These are phyloP conservation scores for Lipophrys pholis DNA, from an alignment of 2,113 vertebrate species.

Conservation along the genomic window DNA sequence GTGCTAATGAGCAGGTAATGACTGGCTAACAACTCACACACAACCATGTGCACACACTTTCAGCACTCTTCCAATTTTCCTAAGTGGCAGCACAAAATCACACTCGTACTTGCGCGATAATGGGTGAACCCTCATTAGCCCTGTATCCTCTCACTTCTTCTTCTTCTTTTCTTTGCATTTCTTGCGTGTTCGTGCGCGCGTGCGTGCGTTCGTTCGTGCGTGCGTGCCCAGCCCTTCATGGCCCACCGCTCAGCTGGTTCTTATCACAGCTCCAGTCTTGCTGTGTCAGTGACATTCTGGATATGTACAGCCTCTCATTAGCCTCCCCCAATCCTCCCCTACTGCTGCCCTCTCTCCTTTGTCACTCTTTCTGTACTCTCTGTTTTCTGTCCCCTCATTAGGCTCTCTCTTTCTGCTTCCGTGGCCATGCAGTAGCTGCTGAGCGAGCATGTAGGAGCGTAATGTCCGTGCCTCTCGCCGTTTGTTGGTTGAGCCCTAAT, in stretches of 20 bases:
- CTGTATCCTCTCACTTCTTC: not conserved
- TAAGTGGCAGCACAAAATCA: not conserved
- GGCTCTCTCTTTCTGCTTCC: slow-evolving; percentile 26
- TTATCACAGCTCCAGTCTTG: slow-evolving; percentile 41
- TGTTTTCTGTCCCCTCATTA: slow-evolving; percentile 55
- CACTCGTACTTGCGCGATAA: not conserved
- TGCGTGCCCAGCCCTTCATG: not conserved
- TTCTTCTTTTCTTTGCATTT: not conserved
- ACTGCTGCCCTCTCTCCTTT: slow-evolving; percentile 17
- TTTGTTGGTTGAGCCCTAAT: slow-evolving; percentile 32
- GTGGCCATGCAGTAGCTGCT: slow-evolving; percentile 2
- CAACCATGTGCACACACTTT: not conserved
- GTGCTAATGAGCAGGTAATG: slow-evolving; percentile 23
- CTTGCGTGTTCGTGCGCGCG: not conserved
- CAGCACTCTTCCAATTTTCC: slow-evolving; percentile 3
- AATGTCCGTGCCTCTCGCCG: slow-evolving; percentile 1
- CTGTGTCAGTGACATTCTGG: slow-evolving; percentile 51
- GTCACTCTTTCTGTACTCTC: slow-evolving; percentile 42
- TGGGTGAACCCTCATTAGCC: not conserved
- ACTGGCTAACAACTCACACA: slow-evolving; percentile 13
- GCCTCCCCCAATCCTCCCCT: slow-evolving; percentile 1
- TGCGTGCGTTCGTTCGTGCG: slow-evolving; percentile 1
- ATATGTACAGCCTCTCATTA: slow-evolving; percentile 48
- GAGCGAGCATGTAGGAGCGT: not conserved
- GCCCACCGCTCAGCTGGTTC: slow-evolving; percentile 34